Conservation (phyloP, 2,888 invertebrate species). For the Mimachlamys varia region DNA sequence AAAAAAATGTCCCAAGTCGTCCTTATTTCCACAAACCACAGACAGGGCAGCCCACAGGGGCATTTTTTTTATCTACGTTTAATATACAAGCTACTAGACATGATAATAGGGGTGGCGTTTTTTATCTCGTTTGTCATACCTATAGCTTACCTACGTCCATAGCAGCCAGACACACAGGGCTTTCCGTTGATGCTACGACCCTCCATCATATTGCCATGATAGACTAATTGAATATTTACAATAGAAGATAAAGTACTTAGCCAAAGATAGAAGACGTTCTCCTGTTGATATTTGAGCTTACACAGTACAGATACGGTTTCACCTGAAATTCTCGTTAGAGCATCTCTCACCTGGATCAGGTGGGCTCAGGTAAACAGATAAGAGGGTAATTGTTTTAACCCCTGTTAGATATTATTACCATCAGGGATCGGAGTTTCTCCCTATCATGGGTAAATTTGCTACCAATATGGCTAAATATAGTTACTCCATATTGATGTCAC, state of each 20-base stretch:
- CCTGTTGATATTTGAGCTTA: background rate
- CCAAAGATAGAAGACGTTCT: background rate
- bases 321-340: slow-evolving; percentile 31
- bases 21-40: background rate
- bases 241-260: slow-evolving; percentile 19
- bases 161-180: background rate
- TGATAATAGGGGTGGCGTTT: slow-evolving; percentile 13
- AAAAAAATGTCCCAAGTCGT: background rate
- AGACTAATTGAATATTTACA: slow-evolving; percentile 30
- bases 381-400: slow-evolving; percentile 3
- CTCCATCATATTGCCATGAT: slow-evolving; percentile 18
- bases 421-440: background rate
- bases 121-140: slow-evolving; percentile 34
- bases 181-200: slow-evolving; percentile 10
- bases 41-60: background rate
- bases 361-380: background rate
- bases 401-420: slow-evolving; percentile 8
- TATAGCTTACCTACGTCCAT: background rate
- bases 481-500: too few species aligned
- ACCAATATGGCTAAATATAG: too few species aligned
- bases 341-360: slow-evolving; percentile 7
- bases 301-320: background rate
- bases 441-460: background rate
- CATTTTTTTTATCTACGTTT: background rate
- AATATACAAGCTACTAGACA: background rate